phyloP scores from a whole-genome alignment of 2,113 vertebrate genomes.

The Ochotona curzoniae region DNA sequence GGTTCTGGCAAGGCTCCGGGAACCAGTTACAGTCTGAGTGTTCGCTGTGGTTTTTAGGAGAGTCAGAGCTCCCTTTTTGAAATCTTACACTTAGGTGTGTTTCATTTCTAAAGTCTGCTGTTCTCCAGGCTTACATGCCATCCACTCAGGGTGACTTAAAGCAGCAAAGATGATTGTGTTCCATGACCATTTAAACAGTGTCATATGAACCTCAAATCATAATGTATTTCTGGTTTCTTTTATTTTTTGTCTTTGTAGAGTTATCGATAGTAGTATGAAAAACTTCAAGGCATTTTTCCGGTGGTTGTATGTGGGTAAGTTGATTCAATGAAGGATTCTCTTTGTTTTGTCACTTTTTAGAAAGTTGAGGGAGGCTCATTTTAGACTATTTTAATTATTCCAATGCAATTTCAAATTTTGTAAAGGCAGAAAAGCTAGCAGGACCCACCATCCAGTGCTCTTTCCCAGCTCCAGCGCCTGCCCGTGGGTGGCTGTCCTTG shows the following conservation, averaged over 20 bases:
- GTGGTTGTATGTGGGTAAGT: constrained; percentile 98
- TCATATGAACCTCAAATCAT: neutral
- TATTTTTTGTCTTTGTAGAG: constrained; percentile 86
- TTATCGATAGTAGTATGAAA: constrained; percentile 99
- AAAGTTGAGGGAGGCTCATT: neutral
- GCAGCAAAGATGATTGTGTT: neutral
- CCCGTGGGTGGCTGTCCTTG: accelerated
- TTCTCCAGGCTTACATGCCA: constrained; percentile 28
- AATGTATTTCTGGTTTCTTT: constrained; percentile 28
- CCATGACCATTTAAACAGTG: neutral
- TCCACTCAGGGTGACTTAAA: neutral
- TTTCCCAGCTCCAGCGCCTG: neutral
- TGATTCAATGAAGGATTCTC: constrained; percentile 61
- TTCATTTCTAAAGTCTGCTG: constrained; percentile 56
- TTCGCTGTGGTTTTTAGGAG: constrained; percentile 50
- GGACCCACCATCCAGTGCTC: neutral
- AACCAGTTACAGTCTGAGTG: constrained; percentile 32
- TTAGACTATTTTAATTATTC: constrained; percentile 10
- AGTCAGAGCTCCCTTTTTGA: constrained; percentile 41
- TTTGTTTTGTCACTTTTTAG: neutral
- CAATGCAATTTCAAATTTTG: neutral
- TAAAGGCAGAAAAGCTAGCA: neutral
- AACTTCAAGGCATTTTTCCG: constrained; percentile 99
- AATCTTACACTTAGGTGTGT: constrained; percentile 59
- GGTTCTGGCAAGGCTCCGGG: constrained; percentile 32